Conservation (phyloP, 1,140 invertebrate genomes). For the Ceratina australensis region DNA sequence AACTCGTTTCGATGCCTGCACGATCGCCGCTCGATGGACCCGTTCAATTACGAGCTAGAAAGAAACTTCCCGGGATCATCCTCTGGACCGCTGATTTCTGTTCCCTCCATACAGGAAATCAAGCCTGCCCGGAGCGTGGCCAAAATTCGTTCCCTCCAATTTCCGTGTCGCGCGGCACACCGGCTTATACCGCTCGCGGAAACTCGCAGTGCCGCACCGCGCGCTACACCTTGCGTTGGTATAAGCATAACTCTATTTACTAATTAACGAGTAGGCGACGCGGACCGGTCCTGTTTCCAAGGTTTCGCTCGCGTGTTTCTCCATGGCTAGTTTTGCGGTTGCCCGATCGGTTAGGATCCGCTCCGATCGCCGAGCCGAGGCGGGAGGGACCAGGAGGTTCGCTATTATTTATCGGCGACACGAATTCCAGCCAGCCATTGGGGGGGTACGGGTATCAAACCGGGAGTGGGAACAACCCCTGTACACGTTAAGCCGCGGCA, state of each 20-base stretch:
- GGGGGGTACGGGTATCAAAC: too few species aligned
- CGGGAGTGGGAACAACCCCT: neutral
- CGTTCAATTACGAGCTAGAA: constrained; percentile 38
- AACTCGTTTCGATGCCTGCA: constrained; percentile 25
- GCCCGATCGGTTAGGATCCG: neutral
- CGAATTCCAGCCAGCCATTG: neutral
- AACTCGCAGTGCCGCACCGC: constrained; percentile 12
- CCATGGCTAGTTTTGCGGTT: neutral
- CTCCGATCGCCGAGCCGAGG: neutral
- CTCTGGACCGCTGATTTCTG: neutral
- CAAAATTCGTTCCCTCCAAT: constrained; percentile 33
- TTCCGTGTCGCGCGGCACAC: constrained; percentile 17
- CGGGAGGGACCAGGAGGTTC: neutral
- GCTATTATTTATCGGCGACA: constrained; percentile 6
- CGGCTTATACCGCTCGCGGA: neutral
- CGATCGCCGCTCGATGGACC: constrained; percentile 18
- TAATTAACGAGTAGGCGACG: neutral
- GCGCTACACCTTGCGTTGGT: too few species aligned
- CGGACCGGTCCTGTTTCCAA: neutral
- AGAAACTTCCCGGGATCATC: neutral
- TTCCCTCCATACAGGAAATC: constrained; percentile 17
- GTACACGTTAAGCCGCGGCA: neutral
- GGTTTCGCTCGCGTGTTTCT: neutral
- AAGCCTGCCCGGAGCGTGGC: neutral
- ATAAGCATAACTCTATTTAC: neutral